phyloP scores from a whole-genome alignment of 2,888 invertebrate genomes.

The Calliphora vomitoria region DNA sequence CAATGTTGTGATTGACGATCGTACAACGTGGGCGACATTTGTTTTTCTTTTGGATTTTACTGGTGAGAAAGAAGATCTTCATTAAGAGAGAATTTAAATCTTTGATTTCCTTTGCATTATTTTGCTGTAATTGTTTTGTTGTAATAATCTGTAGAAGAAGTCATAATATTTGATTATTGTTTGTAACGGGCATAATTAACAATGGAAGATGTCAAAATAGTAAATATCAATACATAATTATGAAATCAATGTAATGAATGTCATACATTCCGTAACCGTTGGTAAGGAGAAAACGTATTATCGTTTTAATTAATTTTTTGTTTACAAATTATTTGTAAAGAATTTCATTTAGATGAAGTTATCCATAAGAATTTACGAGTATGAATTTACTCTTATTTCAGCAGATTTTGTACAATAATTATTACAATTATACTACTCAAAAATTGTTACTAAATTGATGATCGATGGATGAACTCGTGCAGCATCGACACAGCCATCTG shows the following conservation, averaged over 20 bases:
- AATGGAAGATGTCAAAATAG: neutral
- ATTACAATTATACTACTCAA: too few species aligned
- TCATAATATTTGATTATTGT: slow-evolving; percentile 52
- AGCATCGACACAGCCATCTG: too few species aligned
- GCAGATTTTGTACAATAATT: too few species aligned
- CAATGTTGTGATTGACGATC: slow-evolving; percentile 73
- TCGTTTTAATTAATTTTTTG: too few species aligned
- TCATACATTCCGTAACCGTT: too few species aligned
- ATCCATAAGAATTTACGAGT: too few species aligned
- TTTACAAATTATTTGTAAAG: too few species aligned
- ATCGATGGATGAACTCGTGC: too few species aligned
- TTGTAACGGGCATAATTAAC: neutral
- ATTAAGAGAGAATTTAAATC: slow-evolving; percentile 10
- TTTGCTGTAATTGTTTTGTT: neutral
- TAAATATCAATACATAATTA: neutral
- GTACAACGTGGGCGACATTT: slow-evolving; percentile 75
- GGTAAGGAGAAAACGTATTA: too few species aligned
- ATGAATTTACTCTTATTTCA: too few species aligned
- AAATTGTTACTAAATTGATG: too few species aligned
- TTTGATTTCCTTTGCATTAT: slow-evolving; percentile 36
- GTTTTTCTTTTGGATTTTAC: neutral
- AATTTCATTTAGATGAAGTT: too few species aligned
- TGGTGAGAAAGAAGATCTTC: slow-evolving; percentile 27
- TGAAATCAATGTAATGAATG: neutral
- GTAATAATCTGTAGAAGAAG: slow-evolving; percentile 15